Percentiles rank a stretch among this genome's conserved stretches.
Conservation (phyloP, 2,797 vertebrate species). For the Lophius americanus region DNA sequence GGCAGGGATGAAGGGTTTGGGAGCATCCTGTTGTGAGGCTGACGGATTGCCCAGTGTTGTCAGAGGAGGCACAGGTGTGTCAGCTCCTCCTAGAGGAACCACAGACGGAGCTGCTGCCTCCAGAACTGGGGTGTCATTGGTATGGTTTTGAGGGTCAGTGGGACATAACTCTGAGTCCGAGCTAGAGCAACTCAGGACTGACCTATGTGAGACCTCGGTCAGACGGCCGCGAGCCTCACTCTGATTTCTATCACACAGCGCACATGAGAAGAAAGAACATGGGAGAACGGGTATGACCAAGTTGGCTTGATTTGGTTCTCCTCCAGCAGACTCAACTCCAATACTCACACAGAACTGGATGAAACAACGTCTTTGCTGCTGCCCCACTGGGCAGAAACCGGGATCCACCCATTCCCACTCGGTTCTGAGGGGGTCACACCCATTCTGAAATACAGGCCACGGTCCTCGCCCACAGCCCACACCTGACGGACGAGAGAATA, state of each 20-base stretch:
- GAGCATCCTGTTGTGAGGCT: conserved; percentile 35
- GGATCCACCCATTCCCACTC: conserved; percentile 92
- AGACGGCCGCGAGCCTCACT: conserved; percentile 87
- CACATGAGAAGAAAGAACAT: background rate
- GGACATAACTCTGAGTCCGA: conserved; percentile 79
- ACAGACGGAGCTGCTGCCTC: conserved; percentile 67
- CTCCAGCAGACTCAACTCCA: background rate
- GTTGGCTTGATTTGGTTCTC: background rate
- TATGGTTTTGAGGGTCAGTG: conserved; percentile 32
- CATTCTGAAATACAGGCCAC: conserved; percentile 91
- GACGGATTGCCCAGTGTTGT: conserved; percentile 17
- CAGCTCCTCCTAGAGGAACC: conserved; percentile 51
- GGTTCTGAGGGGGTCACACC: conserved; percentile 90
- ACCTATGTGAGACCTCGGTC: conserved; percentile 82
- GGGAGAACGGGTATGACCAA: background rate
- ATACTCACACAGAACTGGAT: conserved; percentile 72
- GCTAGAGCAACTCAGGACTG: conserved; percentile 83
- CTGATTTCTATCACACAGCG: conserved; percentile 76
- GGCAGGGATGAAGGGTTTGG: conserved; percentile 71
- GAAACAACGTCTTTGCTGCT: conserved; percentile 80
- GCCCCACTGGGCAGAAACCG: conserved; percentile 85
- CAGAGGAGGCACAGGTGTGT: conserved; percentile 24
- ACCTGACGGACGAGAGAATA: conserved; percentile 78
- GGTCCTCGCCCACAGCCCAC: conserved; percentile 92
- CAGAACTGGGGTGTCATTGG: conserved; percentile 35